Percentiles rank a stretch among this genome's conserved stretches.
These are phyloP conservation scores for Brachionus plicatilis DNA, from an alignment of 1,140 invertebrate genomes.

Conservation along the genomic window DNA sequence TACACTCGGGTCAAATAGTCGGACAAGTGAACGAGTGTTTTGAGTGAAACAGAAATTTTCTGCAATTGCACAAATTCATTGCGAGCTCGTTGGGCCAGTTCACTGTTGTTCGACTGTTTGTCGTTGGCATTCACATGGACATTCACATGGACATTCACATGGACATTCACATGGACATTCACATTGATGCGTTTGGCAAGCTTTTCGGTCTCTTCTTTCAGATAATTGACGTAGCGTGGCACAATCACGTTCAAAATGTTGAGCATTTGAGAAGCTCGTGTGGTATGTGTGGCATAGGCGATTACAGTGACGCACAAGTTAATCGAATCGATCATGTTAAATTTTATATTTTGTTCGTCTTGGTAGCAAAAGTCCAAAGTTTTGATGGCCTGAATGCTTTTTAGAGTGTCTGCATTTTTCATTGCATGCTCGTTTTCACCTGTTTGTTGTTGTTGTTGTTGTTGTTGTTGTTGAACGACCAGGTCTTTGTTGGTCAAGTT, in stretches of 20 bases:
- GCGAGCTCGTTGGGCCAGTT: constrained; percentile 59
- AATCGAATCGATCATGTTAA: constrained; percentile 53
- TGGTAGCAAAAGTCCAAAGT: constrained; percentile 55
- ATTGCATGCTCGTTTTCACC: neutral
- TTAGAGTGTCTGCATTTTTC: neutral
- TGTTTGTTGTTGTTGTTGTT: neutral
- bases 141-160: neutral
- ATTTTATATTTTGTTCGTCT: constrained; percentile 51
- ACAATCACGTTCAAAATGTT: constrained; percentile 88
- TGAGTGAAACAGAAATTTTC: constrained; percentile 40
- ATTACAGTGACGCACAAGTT: constrained; percentile 72
- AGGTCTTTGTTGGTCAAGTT: constrained; percentile 19
- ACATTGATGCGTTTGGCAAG: constrained; percentile 58
- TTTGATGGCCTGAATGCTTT: neutral
- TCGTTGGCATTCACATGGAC: neutral
- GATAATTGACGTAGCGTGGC: constrained; percentile 66
- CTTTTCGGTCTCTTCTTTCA: constrained; percentile 63
- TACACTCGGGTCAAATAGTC: constrained; percentile 40
- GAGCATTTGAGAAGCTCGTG: constrained; percentile 93
- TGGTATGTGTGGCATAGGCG: constrained; percentile 89
- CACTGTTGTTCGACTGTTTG: neutral
- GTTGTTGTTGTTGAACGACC: neutral
- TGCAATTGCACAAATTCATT: constrained; percentile 85
- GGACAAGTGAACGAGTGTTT: constrained; percentile 32
- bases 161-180: neutral